A percentile compares a stretch with the other conserved stretches of the same genome.
Evolutionary conservation across 2,888 invertebrate species (phyloP).

Genomic region (Trichacis sp.): DNA sequence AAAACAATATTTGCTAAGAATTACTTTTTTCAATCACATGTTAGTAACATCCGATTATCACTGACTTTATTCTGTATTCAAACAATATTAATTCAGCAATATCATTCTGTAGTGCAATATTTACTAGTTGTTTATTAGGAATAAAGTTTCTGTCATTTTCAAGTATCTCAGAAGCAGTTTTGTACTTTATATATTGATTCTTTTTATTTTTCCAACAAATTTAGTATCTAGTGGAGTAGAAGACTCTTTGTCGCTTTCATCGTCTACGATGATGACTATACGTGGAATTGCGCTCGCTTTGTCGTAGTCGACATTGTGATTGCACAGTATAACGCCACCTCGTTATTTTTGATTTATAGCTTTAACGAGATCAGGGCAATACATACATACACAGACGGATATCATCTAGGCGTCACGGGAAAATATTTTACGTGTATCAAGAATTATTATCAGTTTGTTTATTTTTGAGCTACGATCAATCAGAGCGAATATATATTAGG

Average conservation of each 20-base stretch:
- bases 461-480: neutral
- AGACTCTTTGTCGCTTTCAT: constrained; percentile 2
- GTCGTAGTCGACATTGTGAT: constrained; percentile 23
- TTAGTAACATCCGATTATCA: too few relatives aligned
- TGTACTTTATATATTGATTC: too few relatives aligned
- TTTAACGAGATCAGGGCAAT: constrained; percentile 50
- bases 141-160: too few relatives aligned
- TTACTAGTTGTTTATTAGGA: too few relatives aligned
- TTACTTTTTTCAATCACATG: too few relatives aligned
- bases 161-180: too few relatives aligned
- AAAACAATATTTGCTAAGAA: too few relatives aligned
- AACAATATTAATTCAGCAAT: too few relatives aligned
- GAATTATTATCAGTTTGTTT: neutral
- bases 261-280: constrained; percentile 23
- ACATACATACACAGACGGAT: constrained; percentile 25
- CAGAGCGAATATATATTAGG: too few relatives aligned
- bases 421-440: neutral
- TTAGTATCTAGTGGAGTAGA: neutral
- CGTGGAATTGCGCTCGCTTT: constrained; percentile 29
- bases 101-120: too few relatives aligned
- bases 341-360: constrained; percentile 57
- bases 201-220: too few relatives aligned
- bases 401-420: neutral
- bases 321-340: constrained; percentile 44
- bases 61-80: too few relatives aligned